These are phyloP conservation scores for Cyphomyrus discorhynchus DNA, from an alignment of 2,113 vertebrate genomes.

Conservation along the genomic window DNA sequence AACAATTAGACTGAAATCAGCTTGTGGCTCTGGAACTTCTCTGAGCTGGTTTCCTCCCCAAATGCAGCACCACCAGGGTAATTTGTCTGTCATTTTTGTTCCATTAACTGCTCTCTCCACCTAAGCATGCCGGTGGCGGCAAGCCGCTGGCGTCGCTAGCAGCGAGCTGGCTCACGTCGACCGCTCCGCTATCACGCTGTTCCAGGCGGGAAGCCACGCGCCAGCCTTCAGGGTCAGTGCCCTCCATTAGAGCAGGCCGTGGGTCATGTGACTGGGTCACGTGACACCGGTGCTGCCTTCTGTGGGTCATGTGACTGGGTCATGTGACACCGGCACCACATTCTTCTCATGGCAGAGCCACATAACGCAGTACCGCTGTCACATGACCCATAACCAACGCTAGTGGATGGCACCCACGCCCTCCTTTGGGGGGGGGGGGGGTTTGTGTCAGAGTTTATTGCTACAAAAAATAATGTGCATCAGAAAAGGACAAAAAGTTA, in stretches of 20 bases:
- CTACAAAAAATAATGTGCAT: background rate
- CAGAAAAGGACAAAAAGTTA: background rate
- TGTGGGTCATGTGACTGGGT: background rate
- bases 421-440: background rate
- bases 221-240: background rate
- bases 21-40: background rate
- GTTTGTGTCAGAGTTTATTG: background rate
- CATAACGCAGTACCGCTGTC: background rate
- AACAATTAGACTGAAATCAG: constrained; percentile 16
- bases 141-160: background rate
- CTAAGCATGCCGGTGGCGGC: background rate
- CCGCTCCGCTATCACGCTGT: background rate
- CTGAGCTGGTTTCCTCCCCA: background rate
- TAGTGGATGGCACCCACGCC: background rate
- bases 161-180: background rate
- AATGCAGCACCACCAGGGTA: constrained; percentile 11
- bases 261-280: background rate
- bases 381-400: background rate
- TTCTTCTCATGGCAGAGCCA: background rate
- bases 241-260: background rate
- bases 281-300: background rate
- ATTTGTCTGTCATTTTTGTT: constrained; percentile 19
- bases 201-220: background rate
- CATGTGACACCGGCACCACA: background rate
- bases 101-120: constrained; percentile 16